Percentiles rank a stretch among this genome's conserved stretches.
These are phyloP conservation scores for Xiphias gladius DNA, from an alignment of 2,113 vertebrate genomes.

Conservation along the genomic window DNA sequence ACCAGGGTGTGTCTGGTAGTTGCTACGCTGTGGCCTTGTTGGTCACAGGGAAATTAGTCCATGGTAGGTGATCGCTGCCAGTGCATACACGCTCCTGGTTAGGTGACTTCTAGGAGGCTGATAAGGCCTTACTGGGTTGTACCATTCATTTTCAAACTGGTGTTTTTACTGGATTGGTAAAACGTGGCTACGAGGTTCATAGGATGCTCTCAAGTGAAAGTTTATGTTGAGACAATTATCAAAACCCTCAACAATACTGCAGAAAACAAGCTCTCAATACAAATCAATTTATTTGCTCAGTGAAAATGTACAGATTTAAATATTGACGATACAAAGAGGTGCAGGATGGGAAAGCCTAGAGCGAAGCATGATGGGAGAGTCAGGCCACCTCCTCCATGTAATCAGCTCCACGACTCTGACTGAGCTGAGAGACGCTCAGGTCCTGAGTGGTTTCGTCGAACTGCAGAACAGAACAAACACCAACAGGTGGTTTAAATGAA, in stretches of 20 bases:
- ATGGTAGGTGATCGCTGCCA: too few species aligned
- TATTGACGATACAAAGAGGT: conserved; percentile 10
- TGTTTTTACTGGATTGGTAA: too few species aligned
- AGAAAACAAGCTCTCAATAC: neutral
- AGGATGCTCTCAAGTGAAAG: too few species aligned
- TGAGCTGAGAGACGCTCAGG: conserved; percentile 90
- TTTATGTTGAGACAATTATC: too few species aligned
- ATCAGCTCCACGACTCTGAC: conserved; percentile 89
- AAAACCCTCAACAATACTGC: neutral
- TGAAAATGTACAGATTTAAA: conserved; percentile 50
- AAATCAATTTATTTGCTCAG: conserved; percentile 31
- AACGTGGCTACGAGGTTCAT: too few species aligned
- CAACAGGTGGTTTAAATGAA: neutral
- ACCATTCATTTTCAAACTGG: too few species aligned
- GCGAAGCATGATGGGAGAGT: conserved; percentile 15
- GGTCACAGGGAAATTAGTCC: too few species aligned
- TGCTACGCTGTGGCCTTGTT: too few species aligned
- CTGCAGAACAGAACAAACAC: conserved; percentile 63
- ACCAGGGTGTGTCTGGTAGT: too few species aligned
- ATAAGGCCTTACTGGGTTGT: too few species aligned
- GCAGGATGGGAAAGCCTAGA: neutral
- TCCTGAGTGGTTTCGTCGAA: conserved; percentile 92
- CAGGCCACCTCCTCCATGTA: conserved; percentile 94
- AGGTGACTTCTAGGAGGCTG: too few species aligned
- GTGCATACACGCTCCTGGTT: too few species aligned